A percentile compares a stretch with the other conserved stretches of the same genome.
phyloP scores from a whole-genome alignment of 1,140 invertebrate species.

The Popillia japonica region DNA sequence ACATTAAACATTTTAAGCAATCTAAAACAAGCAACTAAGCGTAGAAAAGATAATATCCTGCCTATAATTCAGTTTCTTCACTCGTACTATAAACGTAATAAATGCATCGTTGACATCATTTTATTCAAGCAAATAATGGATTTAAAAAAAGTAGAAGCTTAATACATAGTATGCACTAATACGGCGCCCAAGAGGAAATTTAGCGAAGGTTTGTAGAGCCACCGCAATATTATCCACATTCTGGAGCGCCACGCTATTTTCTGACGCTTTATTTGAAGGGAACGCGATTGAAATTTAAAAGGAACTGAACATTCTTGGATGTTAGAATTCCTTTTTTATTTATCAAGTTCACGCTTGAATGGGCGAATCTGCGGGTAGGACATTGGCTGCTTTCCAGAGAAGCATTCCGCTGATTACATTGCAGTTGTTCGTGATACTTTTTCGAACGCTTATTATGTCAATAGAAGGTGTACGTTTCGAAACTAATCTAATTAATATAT shows the following conservation, averaged over 20 bases:
- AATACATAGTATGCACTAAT: too few species aligned
- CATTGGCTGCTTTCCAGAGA: slow-evolving; percentile 4
- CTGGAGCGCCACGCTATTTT: not conserved
- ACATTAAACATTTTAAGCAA: too few species aligned
- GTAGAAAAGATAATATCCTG: too few species aligned
- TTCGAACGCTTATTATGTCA: not conserved
- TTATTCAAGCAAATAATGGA: too few species aligned
- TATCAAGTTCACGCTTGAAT: slow-evolving; percentile 4
- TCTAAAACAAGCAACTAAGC: too few species aligned
- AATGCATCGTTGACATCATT: too few species aligned
- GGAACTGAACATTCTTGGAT: slow-evolving; percentile 2
- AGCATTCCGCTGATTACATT: not conserved
- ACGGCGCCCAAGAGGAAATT: too few species aligned
- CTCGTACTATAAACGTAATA: too few species aligned
- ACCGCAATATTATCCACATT: not conserved
- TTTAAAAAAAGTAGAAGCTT: too few species aligned
- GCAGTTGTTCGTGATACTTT: not conserved
- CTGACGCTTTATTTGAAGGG: not conserved
- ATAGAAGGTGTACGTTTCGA: not conserved
- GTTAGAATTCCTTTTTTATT: slow-evolving; percentile 7
- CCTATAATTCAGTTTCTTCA: too few species aligned
- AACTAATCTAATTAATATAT: too few species aligned
- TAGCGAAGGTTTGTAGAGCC: too few species aligned
- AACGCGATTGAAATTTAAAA: slow-evolving; percentile 1
- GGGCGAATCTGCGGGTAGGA: not conserved